Conservation (phyloP, 2,113 vertebrate species). For the Pavo muticus region DNA sequence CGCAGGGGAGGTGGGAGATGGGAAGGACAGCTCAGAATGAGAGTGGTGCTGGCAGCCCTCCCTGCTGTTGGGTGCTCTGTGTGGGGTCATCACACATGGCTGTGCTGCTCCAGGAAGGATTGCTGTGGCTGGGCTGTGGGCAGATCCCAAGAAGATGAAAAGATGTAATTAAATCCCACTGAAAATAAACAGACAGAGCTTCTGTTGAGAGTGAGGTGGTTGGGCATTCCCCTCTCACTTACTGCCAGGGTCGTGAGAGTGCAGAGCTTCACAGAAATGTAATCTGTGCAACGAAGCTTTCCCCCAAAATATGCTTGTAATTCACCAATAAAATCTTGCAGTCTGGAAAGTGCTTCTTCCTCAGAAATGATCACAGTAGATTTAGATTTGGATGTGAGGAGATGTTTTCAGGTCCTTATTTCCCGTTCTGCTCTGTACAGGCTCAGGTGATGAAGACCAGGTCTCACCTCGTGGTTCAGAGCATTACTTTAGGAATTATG, state of each 20-base stretch:
- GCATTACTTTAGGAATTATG: neutral
- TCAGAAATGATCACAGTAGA: neutral
- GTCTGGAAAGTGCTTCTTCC: neutral
- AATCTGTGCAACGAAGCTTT: fast-evolving
- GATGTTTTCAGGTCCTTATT: neutral
- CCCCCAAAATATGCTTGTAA: neutral
- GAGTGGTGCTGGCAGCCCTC: neutral
- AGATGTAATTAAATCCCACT: neutral
- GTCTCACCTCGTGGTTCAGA: neutral
- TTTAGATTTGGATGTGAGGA: neutral
- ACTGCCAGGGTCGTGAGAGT: fast-evolving
- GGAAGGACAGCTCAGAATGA: neutral
- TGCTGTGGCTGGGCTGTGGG: neutral
- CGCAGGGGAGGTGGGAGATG: neutral
- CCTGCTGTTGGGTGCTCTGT: neutral
- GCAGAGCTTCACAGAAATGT: neutral
- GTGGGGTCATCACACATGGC: fast-evolving
- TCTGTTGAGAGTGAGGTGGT: neutral
- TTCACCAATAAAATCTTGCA: neutral
- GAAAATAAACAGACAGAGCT: neutral
- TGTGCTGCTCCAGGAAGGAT: neutral
- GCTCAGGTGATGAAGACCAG: neutral
- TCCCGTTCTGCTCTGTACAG: neutral
- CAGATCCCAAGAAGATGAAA: neutral
- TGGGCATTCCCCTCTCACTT: neutral